phyloP scores from a whole-genome alignment of 2,113 vertebrate species.

The Nerophis ophidion region DNA sequence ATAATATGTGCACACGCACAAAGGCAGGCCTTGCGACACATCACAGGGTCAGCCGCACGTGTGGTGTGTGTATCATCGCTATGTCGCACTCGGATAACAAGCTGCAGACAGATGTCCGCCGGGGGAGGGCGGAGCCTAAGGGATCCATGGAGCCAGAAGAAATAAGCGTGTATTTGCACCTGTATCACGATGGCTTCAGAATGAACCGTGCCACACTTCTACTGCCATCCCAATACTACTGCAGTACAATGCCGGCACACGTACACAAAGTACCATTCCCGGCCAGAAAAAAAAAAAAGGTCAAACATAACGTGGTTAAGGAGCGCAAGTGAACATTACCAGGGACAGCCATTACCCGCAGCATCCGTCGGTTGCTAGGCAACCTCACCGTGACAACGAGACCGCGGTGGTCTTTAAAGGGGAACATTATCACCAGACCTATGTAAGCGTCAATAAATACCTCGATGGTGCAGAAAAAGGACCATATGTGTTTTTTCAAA shows the following conservation, averaged over 20 bases:
- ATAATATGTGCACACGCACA: background rate
- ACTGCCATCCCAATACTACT: no score
- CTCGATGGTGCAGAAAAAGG: no score
- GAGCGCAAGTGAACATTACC: background rate
- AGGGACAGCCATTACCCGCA: background rate
- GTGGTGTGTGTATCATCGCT: slow-evolving; percentile 54
- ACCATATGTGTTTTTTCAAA: no score
- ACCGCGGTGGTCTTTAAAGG: no score
- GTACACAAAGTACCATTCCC: no score
- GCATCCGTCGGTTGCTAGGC: slow-evolving; percentile 4
- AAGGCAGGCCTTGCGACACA: slow-evolving; percentile 41
- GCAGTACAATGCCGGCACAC: no score
- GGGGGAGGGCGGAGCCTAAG: slow-evolving; percentile 2
- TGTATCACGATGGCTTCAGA: no score
- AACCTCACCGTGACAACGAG: slow-evolving; percentile 6
- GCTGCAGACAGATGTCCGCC: slow-evolving; percentile 39
- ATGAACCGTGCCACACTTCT: no score
- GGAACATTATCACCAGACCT: slow-evolving; percentile 4
- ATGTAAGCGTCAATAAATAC: no score
- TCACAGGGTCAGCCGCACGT: slow-evolving; percentile 54
- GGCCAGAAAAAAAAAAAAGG: background rate
- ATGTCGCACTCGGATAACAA: slow-evolving; percentile 61
- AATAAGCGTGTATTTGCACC: background rate
- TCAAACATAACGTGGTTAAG: background rate
- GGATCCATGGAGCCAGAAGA: background rate